phyloP scores from a whole-genome alignment of 2,888 invertebrate genomes.

The Orthosia cruda region DNA sequence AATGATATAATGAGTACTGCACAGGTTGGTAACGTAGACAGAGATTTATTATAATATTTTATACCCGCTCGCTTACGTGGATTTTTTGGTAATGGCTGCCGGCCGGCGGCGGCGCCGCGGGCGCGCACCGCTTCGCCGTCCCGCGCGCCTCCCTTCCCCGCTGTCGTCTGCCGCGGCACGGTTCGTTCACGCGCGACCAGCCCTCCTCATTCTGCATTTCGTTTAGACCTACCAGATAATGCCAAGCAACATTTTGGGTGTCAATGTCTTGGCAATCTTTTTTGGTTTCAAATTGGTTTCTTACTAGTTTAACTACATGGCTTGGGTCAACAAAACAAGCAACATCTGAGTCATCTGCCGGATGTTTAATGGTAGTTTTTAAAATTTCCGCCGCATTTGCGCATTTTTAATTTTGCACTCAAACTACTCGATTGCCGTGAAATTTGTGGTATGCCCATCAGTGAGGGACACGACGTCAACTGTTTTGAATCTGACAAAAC shows the following conservation, averaged over 20 bases:
- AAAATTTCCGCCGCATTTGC: no score
- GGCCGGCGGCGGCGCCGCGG: no score
- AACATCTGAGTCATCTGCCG: background rate
- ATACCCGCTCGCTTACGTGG: no score
- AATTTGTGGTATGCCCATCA: conserved; percentile 18
- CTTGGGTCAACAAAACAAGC: background rate
- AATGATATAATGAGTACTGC: no score
- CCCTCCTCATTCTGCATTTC: conserved; percentile 10
- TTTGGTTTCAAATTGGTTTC: conserved; percentile 18
- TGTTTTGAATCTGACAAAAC: background rate
- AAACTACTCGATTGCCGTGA: conserved; percentile 5
- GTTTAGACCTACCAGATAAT: background rate
- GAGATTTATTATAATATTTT: no score
- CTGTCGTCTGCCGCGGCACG: no score
- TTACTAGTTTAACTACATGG: conserved; percentile 6
- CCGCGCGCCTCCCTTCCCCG: no score
- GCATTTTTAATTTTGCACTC: conserved; percentile 6
- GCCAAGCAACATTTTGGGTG: background rate
- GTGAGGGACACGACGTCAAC: conserved; percentile 21
- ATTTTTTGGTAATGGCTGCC: no score
- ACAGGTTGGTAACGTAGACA: no score
- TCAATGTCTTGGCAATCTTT: conserved; percentile 4
- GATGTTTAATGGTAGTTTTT: conserved; percentile 3
- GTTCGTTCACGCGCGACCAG: no score
- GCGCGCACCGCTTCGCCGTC: no score